phyloP scores from a whole-genome alignment of 92 coral and sea anemone genomes.

The Umimayanthus chanpuru region DNA sequence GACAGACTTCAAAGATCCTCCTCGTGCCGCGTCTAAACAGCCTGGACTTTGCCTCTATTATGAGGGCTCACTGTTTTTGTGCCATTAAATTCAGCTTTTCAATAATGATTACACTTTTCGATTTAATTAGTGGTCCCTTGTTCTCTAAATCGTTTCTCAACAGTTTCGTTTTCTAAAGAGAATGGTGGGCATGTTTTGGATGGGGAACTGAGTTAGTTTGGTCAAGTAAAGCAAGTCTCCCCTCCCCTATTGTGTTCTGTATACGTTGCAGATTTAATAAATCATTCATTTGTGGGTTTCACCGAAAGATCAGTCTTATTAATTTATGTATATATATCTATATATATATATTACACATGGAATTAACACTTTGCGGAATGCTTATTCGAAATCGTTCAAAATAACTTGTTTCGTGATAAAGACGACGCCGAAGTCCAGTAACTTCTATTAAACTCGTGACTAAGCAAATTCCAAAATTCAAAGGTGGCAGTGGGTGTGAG shows the following conservation, averaged over 20 bases:
- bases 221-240: neutral
- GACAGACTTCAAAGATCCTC: constrained; percentile 10
- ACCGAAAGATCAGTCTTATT: constrained; percentile 1
- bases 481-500: constrained; percentile 20
- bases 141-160: constrained; percentile 20
- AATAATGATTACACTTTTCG: neutral
- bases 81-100: constrained; percentile 5
- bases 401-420: neutral
- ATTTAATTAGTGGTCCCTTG: neutral
- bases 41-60: neutral
- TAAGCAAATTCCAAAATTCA: neutral
- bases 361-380: neutral
- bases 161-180: neutral
- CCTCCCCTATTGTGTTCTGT: neutral
- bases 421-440: neutral
- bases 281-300: constrained; percentile 33
- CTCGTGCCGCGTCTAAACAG: constrained; percentile 33
- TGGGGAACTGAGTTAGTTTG: neutral
- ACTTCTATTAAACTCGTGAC: neutral
- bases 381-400: neutral
- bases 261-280: constrained; percentile 4
- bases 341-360: neutral
- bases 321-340: neutral
- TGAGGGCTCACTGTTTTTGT: neutral
- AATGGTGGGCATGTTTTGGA: neutral